Conservation (phyloP, 2,113 vertebrate species). For the Barbus barbus region DNA sequence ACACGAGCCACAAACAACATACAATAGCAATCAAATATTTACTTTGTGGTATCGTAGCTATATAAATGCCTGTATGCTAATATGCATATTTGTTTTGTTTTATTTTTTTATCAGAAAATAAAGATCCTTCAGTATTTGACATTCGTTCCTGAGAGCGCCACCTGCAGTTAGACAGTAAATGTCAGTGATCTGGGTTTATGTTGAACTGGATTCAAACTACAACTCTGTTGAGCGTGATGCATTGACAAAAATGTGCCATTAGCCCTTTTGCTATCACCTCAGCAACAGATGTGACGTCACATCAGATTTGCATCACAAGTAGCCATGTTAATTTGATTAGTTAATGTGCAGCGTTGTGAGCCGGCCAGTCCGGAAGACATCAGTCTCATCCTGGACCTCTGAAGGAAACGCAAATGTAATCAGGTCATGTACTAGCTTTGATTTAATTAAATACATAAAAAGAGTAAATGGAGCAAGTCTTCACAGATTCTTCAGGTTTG, state of each 20-base stretch:
- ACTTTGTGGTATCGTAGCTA: neutral
- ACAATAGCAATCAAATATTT: slow-evolving; percentile 15
- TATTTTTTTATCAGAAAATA: slow-evolving; percentile 51
- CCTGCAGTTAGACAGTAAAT: slow-evolving; percentile 47
- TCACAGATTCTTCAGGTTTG: neutral
- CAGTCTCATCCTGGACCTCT: neutral
- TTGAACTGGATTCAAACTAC: neutral
- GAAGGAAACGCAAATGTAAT: neutral
- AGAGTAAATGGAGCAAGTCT: neutral
- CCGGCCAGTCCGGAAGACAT: neutral
- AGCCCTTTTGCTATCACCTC: slow-evolving; percentile 49
- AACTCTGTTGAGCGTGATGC: neutral
- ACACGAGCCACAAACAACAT: slow-evolving; percentile 44
- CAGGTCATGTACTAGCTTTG: neutral
- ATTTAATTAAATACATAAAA: neutral
- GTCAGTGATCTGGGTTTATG: neutral
- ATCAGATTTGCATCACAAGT: slow-evolving; percentile 30
- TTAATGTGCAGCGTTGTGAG: neutral
- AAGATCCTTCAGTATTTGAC: slow-evolving; percentile 55
- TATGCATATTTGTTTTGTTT: slow-evolving; percentile 36
- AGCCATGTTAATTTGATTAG: neutral
- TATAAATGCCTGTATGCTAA: slow-evolving; percentile 1
- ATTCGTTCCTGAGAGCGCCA: slow-evolving; percentile 74
- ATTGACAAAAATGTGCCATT: slow-evolving; percentile 26
- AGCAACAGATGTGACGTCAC: neutral